These are phyloP conservation scores for Sinhomidia bicolor DNA, from an alignment of 2,888 invertebrate species.

Conservation along the genomic window DNA sequence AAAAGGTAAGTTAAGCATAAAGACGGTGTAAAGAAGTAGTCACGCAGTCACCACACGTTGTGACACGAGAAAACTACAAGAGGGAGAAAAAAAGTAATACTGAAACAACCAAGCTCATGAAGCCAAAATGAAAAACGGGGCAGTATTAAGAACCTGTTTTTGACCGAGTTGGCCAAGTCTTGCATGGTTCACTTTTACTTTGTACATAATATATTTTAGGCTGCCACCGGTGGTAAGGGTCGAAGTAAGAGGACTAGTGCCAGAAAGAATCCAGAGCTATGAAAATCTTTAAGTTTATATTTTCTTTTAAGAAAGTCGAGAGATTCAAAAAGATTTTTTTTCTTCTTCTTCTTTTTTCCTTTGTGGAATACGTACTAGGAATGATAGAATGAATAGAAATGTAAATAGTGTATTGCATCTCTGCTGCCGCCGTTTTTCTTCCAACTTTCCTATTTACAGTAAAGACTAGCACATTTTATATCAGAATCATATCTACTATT, in stretches of 20 bases:
- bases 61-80: slow-evolving; percentile 57
- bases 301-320: slow-evolving; percentile 46
- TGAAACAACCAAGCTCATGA: slow-evolving; percentile 11
- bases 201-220: too few species aligned
- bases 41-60: slow-evolving; percentile 63
- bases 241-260: neutral
- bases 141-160: neutral
- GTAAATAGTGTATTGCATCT: slow-evolving; percentile 8
- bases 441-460: neutral
- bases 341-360: neutral
- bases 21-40: slow-evolving; percentile 52
- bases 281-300: neutral
- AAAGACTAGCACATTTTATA: too few species aligned
- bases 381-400: slow-evolving; percentile 50
- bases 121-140: slow-evolving; percentile 29
- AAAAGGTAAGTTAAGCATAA: neutral
- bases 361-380: slow-evolving; percentile 39
- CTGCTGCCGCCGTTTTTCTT: neutral
- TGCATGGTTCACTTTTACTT: neutral
- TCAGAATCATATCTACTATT: too few species aligned
- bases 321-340: slow-evolving; percentile 43
- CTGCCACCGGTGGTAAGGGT: neutral
- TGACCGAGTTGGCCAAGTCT: slow-evolving; percentile 23
- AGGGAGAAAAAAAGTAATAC: slow-evolving; percentile 32
- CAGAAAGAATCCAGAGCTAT: slow-evolving; percentile 13